Evolutionary conservation across 2,113 vertebrate genomes (phyloP).

Genomic region (Excalfactoria chinensis): DNA sequence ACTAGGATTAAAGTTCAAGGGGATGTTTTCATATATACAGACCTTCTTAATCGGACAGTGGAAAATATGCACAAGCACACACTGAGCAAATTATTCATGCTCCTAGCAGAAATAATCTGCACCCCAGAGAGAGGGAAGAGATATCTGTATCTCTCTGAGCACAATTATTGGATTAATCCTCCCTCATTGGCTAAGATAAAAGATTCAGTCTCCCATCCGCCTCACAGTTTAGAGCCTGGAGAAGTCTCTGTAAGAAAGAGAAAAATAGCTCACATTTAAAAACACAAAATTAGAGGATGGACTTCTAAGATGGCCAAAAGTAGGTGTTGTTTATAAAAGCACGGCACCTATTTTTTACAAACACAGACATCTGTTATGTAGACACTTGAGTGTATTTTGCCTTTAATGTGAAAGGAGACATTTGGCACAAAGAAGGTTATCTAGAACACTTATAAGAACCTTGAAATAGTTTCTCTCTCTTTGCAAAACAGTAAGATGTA

Average conservation of each 20-base stretch:
- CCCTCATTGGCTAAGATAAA: slow-evolving; percentile 59
- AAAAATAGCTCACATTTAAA: neutral
- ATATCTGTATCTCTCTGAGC: slow-evolving; percentile 36
- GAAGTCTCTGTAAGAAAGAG: neutral
- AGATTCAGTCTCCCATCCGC: slow-evolving; percentile 30
- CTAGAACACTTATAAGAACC: neutral
- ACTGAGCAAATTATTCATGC: slow-evolving; percentile 54
- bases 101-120: slow-evolving; percentile 62
- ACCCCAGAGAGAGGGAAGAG: slow-evolving; percentile 52
- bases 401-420: neutral
- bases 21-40: slow-evolving; percentile 21
- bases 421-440: neutral
- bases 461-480: neutral
- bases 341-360: neutral
- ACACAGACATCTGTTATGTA: neutral
- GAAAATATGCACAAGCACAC: slow-evolving; percentile 52
- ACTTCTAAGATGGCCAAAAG: neutral
- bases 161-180: slow-evolving; percentile 69
- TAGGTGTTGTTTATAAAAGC: neutral
- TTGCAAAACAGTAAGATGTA: neutral
- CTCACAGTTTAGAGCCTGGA: neutral
- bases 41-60: neutral
- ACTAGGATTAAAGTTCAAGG: slow-evolving; percentile 47
- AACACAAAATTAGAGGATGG: slow-evolving; percentile 9
- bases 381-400: neutral